Percentiles rank a stretch among this genome's conserved stretches.
Conservation (phyloP, 37 sponge, comb jelly and placozoan species). For the Eunapius fragilis region DNA sequence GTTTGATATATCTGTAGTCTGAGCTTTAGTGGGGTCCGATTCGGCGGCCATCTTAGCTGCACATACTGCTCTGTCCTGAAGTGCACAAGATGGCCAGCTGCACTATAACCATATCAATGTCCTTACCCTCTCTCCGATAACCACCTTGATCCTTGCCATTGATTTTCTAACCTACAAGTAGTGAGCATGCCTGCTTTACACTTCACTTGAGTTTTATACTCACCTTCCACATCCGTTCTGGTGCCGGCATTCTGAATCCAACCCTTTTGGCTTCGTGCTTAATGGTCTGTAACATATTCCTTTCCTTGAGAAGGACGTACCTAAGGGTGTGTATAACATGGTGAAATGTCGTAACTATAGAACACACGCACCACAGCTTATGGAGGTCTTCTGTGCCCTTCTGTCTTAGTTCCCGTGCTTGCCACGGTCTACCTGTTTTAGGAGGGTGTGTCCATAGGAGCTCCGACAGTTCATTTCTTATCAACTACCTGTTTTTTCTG, state of each 20-base stretch:
- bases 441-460: no score
- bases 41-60: not conserved
- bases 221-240: slow-evolving; percentile 70
- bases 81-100: not conserved
- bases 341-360: no score
- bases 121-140: slow-evolving; percentile 79
- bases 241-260: slow-evolving; percentile 67
- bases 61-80: not conserved
- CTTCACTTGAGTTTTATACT: not conserved
- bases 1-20: not conserved
- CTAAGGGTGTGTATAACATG: slow-evolving; percentile 9
- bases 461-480: not conserved
- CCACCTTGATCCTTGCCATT: slow-evolving; percentile 77
- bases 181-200: not conserved
- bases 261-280: slow-evolving; percentile 67
- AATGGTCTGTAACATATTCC: slow-evolving; percentile 49
- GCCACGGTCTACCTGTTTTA: slow-evolving; percentile 56
- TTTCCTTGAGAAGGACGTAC: slow-evolving; percentile 56
- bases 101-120: not conserved
- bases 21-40: not conserved
- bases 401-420: slow-evolving; percentile 61
- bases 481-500: slow-evolving; percentile 38
- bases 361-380: slow-evolving; percentile 63
- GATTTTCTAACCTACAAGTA: slow-evolving; percentile 64
- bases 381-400: slow-evolving; percentile 81